Evolutionary conservation across 2,113 vertebrate species (phyloP).

Genomic region (Columbina picui): DNA sequence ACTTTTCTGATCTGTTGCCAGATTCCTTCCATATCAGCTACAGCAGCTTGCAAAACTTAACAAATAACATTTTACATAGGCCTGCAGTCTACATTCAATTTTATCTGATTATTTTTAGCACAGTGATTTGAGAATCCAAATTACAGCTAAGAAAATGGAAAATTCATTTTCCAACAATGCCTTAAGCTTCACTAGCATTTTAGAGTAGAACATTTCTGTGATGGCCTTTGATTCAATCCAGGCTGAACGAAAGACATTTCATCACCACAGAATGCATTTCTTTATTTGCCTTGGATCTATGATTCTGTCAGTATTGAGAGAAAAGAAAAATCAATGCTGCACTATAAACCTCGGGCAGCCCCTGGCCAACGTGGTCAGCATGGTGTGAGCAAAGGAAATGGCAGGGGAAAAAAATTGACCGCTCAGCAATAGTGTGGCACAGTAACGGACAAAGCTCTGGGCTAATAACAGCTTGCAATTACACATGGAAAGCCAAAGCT

Average conservation of each 20-base stretch:
- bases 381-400: constrained; percentile 85
- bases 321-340: constrained; percentile 95
- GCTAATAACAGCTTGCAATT: constrained; percentile 86
- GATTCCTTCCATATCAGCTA: constrained; percentile 38
- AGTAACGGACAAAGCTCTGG: constrained; percentile 81
- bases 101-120: constrained; percentile 72
- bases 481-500: constrained; percentile 82
- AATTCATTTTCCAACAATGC: constrained; percentile 81
- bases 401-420: constrained; percentile 84
- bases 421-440: constrained; percentile 84
- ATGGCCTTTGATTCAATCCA: constrained; percentile 90
- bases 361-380: constrained; percentile 85
- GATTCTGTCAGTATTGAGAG: constrained; percentile 97
- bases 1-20: constrained; percentile 45
- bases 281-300: constrained; percentile 99
- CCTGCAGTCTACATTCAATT: constrained; percentile 62
- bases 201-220: constrained; percentile 77
- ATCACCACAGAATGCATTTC: constrained; percentile 94
- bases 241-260: constrained; percentile 92
- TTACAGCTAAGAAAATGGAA: constrained; percentile 76
- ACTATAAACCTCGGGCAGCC: constrained; percentile 84
- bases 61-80: constrained; percentile 69
- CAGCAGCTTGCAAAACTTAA: constrained; percentile 40
- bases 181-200: constrained; percentile 77
- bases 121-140: constrained; percentile 72